phyloP scores from a whole-genome alignment of 2,113 vertebrate genomes.

The Prunella fulvescens region DNA sequence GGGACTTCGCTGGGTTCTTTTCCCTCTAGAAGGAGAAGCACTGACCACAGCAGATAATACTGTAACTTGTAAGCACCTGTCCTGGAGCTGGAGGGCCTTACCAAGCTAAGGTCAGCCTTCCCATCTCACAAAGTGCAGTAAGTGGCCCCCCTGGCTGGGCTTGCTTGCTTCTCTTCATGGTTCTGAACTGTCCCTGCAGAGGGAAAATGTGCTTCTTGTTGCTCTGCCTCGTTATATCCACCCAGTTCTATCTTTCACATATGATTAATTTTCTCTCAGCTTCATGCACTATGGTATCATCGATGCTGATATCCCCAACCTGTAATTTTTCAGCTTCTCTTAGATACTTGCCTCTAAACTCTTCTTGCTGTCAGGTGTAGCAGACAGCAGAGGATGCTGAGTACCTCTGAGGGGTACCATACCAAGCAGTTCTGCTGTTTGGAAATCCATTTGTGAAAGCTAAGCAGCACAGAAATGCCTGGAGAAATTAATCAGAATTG shows the following conservation, averaged over 20 bases:
- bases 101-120: background rate
- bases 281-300: background rate
- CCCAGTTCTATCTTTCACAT: background rate
- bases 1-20: background rate
- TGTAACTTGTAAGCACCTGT: background rate
- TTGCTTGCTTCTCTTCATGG: background rate
- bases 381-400: background rate
- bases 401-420: background rate
- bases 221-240: background rate
- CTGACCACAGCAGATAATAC: background rate
- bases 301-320: background rate
- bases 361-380: background rate
- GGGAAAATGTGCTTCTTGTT: background rate
- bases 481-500: conserved; percentile 10
- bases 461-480: background rate
- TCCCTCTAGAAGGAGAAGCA: background rate
- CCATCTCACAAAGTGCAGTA: background rate
- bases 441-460: background rate
- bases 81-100: background rate
- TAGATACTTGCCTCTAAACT: background rate
- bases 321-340: background rate
- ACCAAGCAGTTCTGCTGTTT: background rate
- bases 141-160: background rate
- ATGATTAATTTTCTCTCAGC: background rate
- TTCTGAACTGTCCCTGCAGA: background rate